Evolutionary conservation across 2,113 vertebrate species (phyloP).

Genomic region (Henicopernis longicauda): DNA sequence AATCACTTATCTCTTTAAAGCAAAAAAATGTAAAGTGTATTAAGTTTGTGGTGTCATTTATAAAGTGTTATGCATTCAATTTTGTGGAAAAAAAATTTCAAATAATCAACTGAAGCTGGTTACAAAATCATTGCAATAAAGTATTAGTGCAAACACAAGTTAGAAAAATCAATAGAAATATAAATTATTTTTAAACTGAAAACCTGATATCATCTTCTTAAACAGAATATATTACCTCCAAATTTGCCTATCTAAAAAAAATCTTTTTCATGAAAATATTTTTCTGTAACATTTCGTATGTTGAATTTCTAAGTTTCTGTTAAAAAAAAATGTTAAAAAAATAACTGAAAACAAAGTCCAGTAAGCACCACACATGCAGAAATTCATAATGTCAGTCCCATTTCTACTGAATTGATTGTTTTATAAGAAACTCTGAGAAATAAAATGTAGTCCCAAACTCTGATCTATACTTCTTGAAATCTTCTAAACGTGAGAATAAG

Average conservation of each 20-base stretch:
- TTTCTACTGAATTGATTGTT: neutral
- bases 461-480: neutral
- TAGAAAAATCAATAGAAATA: neutral
- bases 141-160: neutral
- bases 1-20: neutral
- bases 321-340: neutral
- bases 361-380: neutral
- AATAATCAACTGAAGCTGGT: neutral
- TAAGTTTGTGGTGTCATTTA: neutral
- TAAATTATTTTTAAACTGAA: neutral
- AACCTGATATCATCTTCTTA: neutral
- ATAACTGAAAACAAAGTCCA: neutral
- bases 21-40: neutral
- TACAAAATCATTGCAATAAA: neutral
- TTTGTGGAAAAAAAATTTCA: neutral
- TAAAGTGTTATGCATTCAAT: neutral
- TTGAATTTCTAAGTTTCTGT: neutral
- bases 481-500: neutral
- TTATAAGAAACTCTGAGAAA: neutral
- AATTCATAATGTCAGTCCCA: neutral
- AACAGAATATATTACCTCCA: neutral
- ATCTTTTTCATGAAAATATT: neutral
- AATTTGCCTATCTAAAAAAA: neutral
- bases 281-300: neutral
- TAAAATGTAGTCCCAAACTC: neutral